Evolutionary conservation across 1,140 invertebrate genomes (phyloP).

Genomic region (Chrysoperla carnea): DNA sequence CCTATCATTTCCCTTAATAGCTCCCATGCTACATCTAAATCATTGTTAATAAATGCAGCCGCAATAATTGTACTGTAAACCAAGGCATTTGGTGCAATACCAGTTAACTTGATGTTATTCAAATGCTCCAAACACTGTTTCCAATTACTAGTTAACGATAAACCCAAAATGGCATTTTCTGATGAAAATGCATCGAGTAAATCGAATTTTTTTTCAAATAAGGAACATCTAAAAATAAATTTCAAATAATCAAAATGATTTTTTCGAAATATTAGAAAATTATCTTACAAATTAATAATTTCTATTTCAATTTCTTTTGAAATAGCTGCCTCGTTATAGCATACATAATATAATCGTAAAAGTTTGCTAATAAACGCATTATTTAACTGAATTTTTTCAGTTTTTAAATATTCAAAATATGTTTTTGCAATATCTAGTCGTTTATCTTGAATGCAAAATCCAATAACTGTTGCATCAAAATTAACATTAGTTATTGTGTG

Average conservation of each 20-base stretch:
- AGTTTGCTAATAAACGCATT: not conserved
- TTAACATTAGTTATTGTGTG: not conserved
- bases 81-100: slow-evolving; percentile 12
- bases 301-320: not conserved
- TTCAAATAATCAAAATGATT: not conserved
- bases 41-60: slow-evolving; percentile 33
- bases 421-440: not conserved
- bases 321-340: not conserved
- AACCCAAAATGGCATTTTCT: slow-evolving; percentile 33
- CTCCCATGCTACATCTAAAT: slow-evolving; percentile 30
- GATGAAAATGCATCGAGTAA: slow-evolving; percentile 34
- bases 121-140: slow-evolving; percentile 36
- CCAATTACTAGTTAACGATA: slow-evolving; percentile 43
- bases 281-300: not conserved
- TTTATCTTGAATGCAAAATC: not conserved
- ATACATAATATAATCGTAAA: not conserved
- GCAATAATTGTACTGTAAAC: slow-evolving; percentile 27
- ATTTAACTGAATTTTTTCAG: not conserved
- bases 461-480: not conserved
- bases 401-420: not conserved
- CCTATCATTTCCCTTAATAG: slow-evolving; percentile 26
- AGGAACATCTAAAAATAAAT: slow-evolving; percentile 14
- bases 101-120: slow-evolving; percentile 30
- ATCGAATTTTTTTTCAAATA: slow-evolving; percentile 31
- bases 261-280: not conserved